Base-by-base conservation (phyloP, 2,888 invertebrate genomes). In the Brachypalpus laphriformis region DNA sequence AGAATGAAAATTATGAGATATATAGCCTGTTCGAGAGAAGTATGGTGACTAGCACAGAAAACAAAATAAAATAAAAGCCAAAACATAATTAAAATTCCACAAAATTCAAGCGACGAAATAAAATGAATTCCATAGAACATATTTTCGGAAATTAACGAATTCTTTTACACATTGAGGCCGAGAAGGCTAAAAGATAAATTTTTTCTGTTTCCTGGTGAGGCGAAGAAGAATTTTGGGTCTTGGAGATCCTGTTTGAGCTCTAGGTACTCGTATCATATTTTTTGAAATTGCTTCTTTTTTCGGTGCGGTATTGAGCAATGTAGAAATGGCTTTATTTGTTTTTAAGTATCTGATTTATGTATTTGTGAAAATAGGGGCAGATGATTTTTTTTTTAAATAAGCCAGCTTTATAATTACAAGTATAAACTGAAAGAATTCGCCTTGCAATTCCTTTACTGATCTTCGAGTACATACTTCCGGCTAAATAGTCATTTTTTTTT, bases 31-130 rank as follows among this genome's bases (percentile, higher is more conserved):
- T 71, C 65, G 42, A 63, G 25, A 75, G 59, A 81, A 72, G 31
- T 45, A 28, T 49, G 45, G 63, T 70, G 51, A 78, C 83, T 83
- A 68, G 40, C 51, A 61, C 25, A 49, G 54, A 61, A 65, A 74
- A 68, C 14, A 51, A 81, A 71, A 65, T 75, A 75, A 85, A 85
- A 85, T 75, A 82, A 76, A 81, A 77, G 85, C 82, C 85, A 78
- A 85, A 87, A 87, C 87, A 87, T 87, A 87, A 87, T 87, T 87
- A 87, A 87, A 87, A 87, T 87, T 87, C 87, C 87, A 80, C 81
- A 87, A 85, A 86, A 87, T 87, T 87, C 76, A 82, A 85, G 78
- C 82, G 87, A 82, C 87, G 82, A 87, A 87, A 80, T 80, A 80
- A 80, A 85, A 75, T 85, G 66, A 71, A 85, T 85, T 85, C 85